Percentiles rank a stretch among this genome's conserved stretches.
phyloP scores from a whole-genome alignment of 1,140 invertebrate genomes.

The Mesaphorura yosii region DNA sequence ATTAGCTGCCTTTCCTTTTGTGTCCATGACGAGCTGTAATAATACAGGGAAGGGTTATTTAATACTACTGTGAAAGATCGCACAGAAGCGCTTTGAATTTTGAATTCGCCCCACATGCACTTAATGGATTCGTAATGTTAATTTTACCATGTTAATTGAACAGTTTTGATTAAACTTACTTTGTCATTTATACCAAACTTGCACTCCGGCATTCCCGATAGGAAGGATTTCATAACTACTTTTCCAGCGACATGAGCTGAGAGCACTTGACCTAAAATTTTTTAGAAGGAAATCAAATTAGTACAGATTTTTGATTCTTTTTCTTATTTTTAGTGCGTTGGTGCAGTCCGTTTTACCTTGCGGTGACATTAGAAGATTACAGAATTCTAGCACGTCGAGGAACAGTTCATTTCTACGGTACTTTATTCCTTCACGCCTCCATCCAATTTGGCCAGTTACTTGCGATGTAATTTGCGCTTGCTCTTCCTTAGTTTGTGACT shows the following conservation, averaged over 20 bases:
- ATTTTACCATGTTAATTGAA: too few relatives aligned
- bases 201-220: constrained; percentile 99
- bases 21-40: constrained; percentile 94
- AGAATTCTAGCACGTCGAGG: constrained; percentile 97
- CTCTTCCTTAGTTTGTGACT: constrained; percentile 97
- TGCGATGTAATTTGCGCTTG: constrained; percentile 99
- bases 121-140: too few relatives aligned
- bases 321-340: not conserved
- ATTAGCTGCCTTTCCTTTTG: constrained; percentile 59
- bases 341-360: constrained; percentile 55
- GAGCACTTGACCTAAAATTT: constrained; percentile 79
- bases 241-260: constrained; percentile 98
- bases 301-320: not conserved
- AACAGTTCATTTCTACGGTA: constrained; percentile 98
- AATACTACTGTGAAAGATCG: not conserved
- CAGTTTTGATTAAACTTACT: too few relatives aligned
- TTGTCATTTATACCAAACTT: constrained; percentile 99
- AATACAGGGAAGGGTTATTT: not conserved
- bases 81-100: too few relatives aligned
- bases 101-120: too few relatives aligned
- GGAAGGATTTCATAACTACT: constrained; percentile 99
- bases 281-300: constrained; percentile 25
- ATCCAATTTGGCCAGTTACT: constrained; percentile 98
- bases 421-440: constrained; percentile 98
- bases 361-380: constrained; percentile 97